phyloP scores from a whole-genome alignment of 2,888 invertebrate genomes.

The Limnephilus auricula region DNA sequence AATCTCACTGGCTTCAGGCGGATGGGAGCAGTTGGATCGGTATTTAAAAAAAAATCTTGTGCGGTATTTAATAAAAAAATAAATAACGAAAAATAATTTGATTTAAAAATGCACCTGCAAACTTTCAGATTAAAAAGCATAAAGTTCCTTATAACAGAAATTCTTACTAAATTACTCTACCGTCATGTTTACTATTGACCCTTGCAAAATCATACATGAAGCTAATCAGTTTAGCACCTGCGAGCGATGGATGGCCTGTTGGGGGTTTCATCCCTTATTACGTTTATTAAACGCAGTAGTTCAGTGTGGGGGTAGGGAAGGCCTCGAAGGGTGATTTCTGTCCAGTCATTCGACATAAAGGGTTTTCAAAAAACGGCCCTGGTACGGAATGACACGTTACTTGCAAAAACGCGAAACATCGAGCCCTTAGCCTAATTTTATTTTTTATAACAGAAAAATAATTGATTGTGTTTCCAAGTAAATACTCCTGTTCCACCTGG shows the following conservation, averaged over 20 bases:
- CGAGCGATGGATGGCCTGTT: not conserved
- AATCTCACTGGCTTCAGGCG: too few species aligned
- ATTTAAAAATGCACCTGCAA: too few species aligned
- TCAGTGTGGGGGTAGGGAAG: not conserved
- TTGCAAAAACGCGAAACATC: not conserved
- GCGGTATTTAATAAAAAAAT: too few species aligned
- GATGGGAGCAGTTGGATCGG: too few species aligned
- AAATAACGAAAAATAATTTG: too few species aligned
- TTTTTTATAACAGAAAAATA: not conserved
- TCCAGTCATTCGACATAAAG: constrained; percentile 30
- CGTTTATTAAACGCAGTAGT: not conserved
- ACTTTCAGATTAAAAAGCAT: too few species aligned
- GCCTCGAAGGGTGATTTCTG: constrained; percentile 31
- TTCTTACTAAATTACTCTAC: not conserved
- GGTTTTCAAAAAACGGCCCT: constrained; percentile 27
- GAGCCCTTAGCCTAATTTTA: constrained; percentile 43
- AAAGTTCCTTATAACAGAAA: too few species aligned
- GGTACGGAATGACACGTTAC: constrained; percentile 45
- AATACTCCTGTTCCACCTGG: not conserved
- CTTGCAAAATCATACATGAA: not conserved
- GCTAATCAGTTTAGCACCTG: not conserved
- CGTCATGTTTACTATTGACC: not conserved
- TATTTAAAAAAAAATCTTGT: too few species aligned
- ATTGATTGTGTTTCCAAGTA: not conserved
- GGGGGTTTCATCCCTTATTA: not conserved